A percentile compares a stretch with the other conserved stretches of the same genome.
Conservation (phyloP, 2,888 invertebrate genomes). For the Macrophya alboannulata region DNA sequence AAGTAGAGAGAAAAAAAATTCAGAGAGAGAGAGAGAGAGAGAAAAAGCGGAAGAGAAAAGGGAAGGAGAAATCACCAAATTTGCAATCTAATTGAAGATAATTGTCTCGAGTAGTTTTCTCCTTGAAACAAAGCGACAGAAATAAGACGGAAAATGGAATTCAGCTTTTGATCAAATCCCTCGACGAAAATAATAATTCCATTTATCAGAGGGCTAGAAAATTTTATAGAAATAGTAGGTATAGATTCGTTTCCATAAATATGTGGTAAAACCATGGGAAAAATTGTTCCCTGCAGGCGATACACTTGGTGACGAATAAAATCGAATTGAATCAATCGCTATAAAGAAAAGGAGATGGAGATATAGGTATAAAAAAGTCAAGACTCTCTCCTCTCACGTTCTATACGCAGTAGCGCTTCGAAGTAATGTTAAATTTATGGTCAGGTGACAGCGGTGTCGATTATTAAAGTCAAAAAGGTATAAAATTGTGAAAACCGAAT, state of each 20-base stretch:
- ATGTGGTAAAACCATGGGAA: background rate
- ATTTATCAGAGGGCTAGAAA: background rate
- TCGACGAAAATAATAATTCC: background rate
- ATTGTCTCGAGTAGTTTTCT: background rate
- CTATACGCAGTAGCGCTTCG: background rate
- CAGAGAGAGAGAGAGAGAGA: background rate
- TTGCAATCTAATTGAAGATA: background rate
- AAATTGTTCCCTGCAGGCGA: background rate
- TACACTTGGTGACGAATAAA: background rate
- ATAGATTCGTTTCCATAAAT: background rate
- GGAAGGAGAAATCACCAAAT: background rate
- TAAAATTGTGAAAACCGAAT: background rate
- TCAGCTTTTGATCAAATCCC: background rate
- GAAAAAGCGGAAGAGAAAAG: background rate
- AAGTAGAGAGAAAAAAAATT: background rate
- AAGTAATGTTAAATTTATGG: background rate
- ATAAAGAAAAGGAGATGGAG: background rate
- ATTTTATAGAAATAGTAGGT: background rate
- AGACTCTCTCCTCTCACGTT: background rate
- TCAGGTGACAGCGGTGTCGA: background rate
- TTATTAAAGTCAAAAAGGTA: background rate
- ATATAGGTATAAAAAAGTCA: background rate
- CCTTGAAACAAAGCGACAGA: background rate
- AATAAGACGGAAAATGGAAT: background rate
- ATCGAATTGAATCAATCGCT: conserved; percentile 2